Base-by-base conservation (phyloP, 2,888 invertebrate species). In the Parelbella ahira region DNA sequence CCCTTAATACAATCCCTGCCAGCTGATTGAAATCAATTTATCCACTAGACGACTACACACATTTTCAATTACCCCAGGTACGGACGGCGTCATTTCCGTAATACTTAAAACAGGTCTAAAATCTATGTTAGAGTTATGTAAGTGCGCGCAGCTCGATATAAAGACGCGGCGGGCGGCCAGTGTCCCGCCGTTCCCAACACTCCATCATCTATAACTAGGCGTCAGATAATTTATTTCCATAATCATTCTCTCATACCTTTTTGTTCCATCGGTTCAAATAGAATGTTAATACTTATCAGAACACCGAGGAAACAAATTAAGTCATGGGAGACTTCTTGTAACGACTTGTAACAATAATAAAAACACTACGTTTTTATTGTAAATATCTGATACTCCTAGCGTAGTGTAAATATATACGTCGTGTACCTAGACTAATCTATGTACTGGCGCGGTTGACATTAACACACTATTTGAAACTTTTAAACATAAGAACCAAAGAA, bases 141-240 rank as follows among this genome's bases (percentile, higher is more conserved):
- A 29, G 15, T 29, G 18, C n/a, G n/a, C n/a, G n/a, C n/a, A n/a
- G n/a, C n/a, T 38, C 8, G 11, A 30, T 23, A 21, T 8, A 27
- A 11, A 1, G 2, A 4, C 36, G 8, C 42, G 19, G 45, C 41
- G 32, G 30, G 41, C 36, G 45, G 15, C 19, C 25, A 25, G 30
- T 33, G 34, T 43, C 42, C 28, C 30, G 37, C 24, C 24, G 42
- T 12, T 7, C 27, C 12, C 12, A 10, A 27, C 27, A 18, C 19
- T 12, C 8, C 33, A 37, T 37, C 37, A 37, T 27, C 37, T 20
- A 27, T 37, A 37, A 27, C 27, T 20, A 19, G 36, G n/a, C 18
- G 19, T 12, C 37, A 21, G 28, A 28, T 21, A 37, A 37, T 37
- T 37, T 37, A 37, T 38, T 38, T 38, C 38, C 24, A 38, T 38